Conservation (phyloP, 2,888 invertebrate species). For the Parnassius glacialis region DNA sequence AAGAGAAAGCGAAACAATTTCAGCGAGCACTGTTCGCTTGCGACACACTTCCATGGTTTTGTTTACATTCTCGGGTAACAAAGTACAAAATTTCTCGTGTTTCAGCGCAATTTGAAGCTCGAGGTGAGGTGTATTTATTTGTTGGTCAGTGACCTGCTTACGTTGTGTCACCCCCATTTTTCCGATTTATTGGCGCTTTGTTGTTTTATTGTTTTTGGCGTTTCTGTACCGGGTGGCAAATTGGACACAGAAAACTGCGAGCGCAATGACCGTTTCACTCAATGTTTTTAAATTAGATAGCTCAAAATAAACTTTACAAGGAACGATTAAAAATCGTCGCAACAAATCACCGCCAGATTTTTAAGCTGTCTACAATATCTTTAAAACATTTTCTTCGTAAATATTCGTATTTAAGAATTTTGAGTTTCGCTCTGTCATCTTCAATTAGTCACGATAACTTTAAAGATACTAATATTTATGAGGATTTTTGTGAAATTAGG, state of each 20-base stretch:
- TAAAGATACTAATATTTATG: too few relatives aligned
- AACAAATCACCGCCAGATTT: slow-evolving; percentile 54
- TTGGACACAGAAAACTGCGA: slow-evolving; percentile 47
- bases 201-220: slow-evolving; percentile 41
- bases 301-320: slow-evolving; percentile 46
- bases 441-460: slow-evolving; percentile 3
- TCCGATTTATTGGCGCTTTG: slow-evolving; percentile 45
- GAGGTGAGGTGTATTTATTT: slow-evolving; percentile 43
- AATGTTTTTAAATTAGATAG: slow-evolving; percentile 45
- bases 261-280: slow-evolving; percentile 50
- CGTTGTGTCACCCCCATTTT: slow-evolving; percentile 31
- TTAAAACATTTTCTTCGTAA: slow-evolving; percentile 33
- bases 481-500: too few relatives aligned
- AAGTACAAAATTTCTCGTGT: slow-evolving; percentile 44
- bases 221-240: slow-evolving; percentile 44
- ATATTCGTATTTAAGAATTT: slow-evolving; percentile 29
- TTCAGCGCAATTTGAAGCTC: slow-evolving; percentile 48
- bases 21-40: slow-evolving; percentile 29
- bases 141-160: slow-evolving; percentile 56
- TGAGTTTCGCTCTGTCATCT: slow-evolving; percentile 17
- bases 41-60: slow-evolving; percentile 36
- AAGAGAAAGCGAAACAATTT: slow-evolving; percentile 28
- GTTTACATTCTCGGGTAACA: slow-evolving; percentile 35
- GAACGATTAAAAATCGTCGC: slow-evolving; percentile 49
- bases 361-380: slow-evolving; percentile 40